Conservation (phyloP, 2,888 invertebrate species). For the Meteorus cinctellus region DNA sequence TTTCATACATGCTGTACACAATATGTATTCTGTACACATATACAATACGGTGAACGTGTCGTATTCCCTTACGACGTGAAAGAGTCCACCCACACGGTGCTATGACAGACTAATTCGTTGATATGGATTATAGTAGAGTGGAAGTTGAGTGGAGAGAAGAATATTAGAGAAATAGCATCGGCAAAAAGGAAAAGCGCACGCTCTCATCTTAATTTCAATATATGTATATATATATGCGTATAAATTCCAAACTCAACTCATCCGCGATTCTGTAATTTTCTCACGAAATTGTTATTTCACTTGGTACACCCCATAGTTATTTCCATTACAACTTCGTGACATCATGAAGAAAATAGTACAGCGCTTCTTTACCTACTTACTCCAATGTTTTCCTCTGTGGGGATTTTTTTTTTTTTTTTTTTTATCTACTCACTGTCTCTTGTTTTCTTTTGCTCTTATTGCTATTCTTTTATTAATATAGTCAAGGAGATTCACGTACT, state of each 20-base stretch:
- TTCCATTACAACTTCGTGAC: slow-evolving; percentile 39
- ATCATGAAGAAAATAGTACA: slow-evolving; percentile 29
- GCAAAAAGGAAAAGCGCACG: neutral
- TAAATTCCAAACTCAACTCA: slow-evolving; percentile 26
- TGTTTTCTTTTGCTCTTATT: neutral
- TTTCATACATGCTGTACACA: neutral
- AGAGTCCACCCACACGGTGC: neutral
- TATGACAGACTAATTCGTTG: slow-evolving; percentile 44
- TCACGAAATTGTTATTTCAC: slow-evolving; percentile 46
- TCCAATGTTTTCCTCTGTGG: neutral
- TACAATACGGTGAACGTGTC: slow-evolving; percentile 10
- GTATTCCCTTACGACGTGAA: neutral
- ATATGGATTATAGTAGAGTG: slow-evolving; percentile 40
- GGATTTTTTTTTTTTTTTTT: neutral
- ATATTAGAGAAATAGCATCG: neutral
- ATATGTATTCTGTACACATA: neutral
- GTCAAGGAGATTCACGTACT: slow-evolving; percentile 29
- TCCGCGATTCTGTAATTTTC: slow-evolving; percentile 44
- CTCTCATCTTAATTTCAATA: neutral
- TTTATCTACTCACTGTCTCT: neutral
- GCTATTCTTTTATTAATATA: slow-evolving; percentile 9
- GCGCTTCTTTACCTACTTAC: slow-evolving; percentile 11
- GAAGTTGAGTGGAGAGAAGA: slow-evolving; percentile 25
- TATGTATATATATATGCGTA: neutral
- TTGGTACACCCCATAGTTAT: slow-evolving; percentile 42